Percentiles rank a stretch among this genome's conserved stretches.
Conservation (phyloP, 2,797 vertebrate species). For the Microctenopoma lineatum region DNA sequence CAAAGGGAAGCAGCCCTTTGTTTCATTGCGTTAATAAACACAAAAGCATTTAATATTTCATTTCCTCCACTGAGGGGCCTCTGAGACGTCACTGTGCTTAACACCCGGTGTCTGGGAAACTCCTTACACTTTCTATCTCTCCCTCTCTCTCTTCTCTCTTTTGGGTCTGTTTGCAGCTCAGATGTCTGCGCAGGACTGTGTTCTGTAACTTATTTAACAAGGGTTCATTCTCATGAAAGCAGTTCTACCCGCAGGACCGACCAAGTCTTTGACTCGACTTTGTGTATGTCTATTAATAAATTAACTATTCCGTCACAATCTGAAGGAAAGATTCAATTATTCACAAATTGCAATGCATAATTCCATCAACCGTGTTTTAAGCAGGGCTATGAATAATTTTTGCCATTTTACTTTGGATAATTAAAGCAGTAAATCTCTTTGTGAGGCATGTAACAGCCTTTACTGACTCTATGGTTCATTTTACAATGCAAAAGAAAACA, state of each 20-base stretch:
- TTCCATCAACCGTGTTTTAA: slow-evolving; percentile 84
- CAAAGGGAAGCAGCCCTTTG: slow-evolving; percentile 87
- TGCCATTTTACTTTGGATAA: slow-evolving; percentile 84
- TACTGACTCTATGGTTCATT: slow-evolving; percentile 69
- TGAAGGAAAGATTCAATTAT: slow-evolving; percentile 87
- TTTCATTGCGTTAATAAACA: slow-evolving; percentile 88
- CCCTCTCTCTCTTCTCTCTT: slow-evolving; percentile 63
- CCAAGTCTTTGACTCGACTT: slow-evolving; percentile 82
- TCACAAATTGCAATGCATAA: slow-evolving; percentile 85
- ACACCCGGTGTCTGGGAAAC: slow-evolving; percentile 72
- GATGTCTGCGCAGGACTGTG: slow-evolving; percentile 71
- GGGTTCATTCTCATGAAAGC: slow-evolving; percentile 83
- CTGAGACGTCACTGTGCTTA: slow-evolving; percentile 78
- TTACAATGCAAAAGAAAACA: slow-evolving; percentile 78
- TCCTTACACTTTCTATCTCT: slow-evolving; percentile 49
- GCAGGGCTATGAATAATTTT: slow-evolving; percentile 83
- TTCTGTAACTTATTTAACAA: slow-evolving; percentile 87
- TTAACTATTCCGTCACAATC: slow-evolving; percentile 86
- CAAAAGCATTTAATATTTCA: slow-evolving; percentile 85
- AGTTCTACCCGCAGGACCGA: slow-evolving; percentile 83
- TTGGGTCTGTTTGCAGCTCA: slow-evolving; percentile 82
- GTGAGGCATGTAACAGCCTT: slow-evolving; percentile 69
- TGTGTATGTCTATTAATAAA: slow-evolving; percentile 87
- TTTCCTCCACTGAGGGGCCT: slow-evolving; percentile 74
- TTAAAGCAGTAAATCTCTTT: slow-evolving; percentile 86